Conservation (phyloP, 2,888 invertebrate genomes). For the Formica aserva region DNA sequence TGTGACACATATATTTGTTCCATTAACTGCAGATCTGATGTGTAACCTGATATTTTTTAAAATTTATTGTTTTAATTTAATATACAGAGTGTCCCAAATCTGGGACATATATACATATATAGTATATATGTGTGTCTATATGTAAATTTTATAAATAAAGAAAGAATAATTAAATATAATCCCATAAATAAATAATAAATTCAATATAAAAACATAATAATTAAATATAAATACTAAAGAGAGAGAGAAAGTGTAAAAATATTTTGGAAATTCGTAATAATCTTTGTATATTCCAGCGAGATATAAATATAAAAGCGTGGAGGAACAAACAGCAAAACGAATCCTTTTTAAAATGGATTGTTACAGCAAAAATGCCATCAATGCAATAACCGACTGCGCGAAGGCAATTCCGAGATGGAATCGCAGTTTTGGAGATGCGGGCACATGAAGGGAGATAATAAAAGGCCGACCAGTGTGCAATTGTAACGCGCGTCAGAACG, state of each 20-base stretch:
- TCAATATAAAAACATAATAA: too few species aligned
- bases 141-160: too few species aligned
- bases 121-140: too few species aligned
- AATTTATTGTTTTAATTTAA: background rate
- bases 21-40: background rate
- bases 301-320: background rate
- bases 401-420: constrained; percentile 19
- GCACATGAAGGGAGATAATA: constrained; percentile 49
- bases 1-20: background rate
- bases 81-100: background rate
- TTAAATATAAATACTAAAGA: background rate
- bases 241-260: background rate
- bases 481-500: constrained; percentile 47
- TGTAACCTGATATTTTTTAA: background rate
- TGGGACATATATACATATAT: background rate
- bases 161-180: background rate
- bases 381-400: background rate
- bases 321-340: background rate
- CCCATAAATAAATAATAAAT: too few species aligned
- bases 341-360: constrained; percentile 15
- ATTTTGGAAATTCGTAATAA: background rate
- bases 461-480: constrained; percentile 44
- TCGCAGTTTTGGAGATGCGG: constrained; percentile 16
- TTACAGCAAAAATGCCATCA: constrained; percentile 7
- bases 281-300: background rate